These are phyloP conservation scores for Limnothrissa miodon DNA, from an alignment of 2,113 vertebrate species.

Conservation along the genomic window DNA sequence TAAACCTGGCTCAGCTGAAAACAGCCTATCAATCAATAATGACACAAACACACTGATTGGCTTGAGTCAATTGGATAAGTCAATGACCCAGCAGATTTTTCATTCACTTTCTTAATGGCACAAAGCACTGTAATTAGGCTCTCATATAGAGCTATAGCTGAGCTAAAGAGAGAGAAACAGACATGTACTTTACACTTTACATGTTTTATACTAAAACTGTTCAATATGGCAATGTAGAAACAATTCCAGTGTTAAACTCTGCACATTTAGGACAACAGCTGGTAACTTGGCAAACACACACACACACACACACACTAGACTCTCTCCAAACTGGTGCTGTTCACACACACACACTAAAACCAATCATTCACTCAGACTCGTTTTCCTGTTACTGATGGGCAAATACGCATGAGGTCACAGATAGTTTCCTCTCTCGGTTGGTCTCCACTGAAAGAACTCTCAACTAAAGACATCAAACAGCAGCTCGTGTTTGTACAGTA, in stretches of 20 bases:
- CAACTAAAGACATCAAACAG: slow-evolving; percentile 3
- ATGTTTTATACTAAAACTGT: no score
- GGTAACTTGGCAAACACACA: slow-evolving; percentile 9
- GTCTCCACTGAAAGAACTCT: background rate
- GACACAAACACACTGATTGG: no score
- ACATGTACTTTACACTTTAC: no score
- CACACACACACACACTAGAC: background rate
- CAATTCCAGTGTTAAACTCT: background rate
- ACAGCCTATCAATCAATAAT: no score
- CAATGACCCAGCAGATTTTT: no score
- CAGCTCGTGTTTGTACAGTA: background rate
- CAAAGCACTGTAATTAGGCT: no score
- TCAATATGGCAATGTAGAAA: background rate
- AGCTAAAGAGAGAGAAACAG: no score
- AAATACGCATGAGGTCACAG: slow-evolving; percentile 2
- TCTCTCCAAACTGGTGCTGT: slow-evolving; percentile 15
- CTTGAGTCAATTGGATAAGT: no score
- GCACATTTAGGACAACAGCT: background rate
- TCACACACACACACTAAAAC: slow-evolving; percentile 12
- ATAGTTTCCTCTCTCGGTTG: background rate
- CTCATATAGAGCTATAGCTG: no score
- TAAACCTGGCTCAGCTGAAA: no score
- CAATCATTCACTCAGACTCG: slow-evolving; percentile 19
- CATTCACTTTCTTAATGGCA: no score
- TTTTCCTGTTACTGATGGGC: background rate